Conservation (phyloP, 2,888 invertebrate genomes). For the Erpobdella octoculata region DNA sequence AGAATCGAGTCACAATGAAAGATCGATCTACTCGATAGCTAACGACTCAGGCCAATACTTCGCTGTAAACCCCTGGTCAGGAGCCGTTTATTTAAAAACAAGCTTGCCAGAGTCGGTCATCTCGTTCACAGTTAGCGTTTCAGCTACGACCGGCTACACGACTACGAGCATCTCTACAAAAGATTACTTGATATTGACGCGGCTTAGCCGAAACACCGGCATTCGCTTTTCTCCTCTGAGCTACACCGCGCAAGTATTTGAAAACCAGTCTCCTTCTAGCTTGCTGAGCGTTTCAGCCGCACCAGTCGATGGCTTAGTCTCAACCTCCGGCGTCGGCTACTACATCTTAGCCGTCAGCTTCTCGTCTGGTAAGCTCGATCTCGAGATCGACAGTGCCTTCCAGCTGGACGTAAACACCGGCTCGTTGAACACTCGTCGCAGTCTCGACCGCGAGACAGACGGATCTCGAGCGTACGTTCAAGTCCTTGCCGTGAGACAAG, state of each 20-base stretch:
- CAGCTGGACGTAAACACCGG: slow-evolving; percentile 3
- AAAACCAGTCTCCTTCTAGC: neutral
- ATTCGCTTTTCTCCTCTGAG: neutral
- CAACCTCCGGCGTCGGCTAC: neutral
- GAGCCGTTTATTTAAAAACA: neutral
- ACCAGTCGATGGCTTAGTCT: no score
- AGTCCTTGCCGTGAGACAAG: neutral
- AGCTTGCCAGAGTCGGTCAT: neutral
- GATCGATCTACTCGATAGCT: neutral
- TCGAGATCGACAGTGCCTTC: neutral
- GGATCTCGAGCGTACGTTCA: neutral
- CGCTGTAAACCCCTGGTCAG: neutral
- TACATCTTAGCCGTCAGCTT: neutral
- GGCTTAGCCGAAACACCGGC: neutral
- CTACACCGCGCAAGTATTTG: neutral
- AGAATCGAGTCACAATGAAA: neutral
- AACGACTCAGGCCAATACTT: neutral
- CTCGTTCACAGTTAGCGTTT: neutral
- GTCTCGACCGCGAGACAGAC: neutral
- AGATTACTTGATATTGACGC: neutral
- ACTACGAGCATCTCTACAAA: neutral
- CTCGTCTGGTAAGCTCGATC: neutral
- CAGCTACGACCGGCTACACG: neutral
- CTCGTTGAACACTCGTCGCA: neutral
- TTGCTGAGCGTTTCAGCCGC: neutral